Base-by-base conservation (phyloP, 2,797 vertebrate species). In the Ambastaia sidthimunki region DNA sequence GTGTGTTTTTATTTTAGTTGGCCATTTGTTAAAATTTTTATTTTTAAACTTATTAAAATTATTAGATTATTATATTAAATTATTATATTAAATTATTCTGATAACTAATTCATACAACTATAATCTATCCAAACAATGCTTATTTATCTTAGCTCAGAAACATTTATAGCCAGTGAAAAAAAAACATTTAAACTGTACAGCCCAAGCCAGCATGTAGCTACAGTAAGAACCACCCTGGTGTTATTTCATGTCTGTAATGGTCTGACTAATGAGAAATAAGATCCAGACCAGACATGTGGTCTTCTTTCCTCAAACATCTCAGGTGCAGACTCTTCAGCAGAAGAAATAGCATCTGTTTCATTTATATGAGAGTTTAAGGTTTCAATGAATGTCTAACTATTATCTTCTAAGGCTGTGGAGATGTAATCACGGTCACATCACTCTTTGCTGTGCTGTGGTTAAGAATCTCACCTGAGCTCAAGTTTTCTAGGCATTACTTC, bases 401-500 rank as follows among this genome's bases (percentile, higher is more conserved):
- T 76, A 47, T 41, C 57, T 67, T 68, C 47, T 52, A 54, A 76
- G 63, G 34, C 55, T 66, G 63, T 31, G 15, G 16, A 52, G 47
- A 71, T 79, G 41, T 70, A 60, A 79, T 79, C 47, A 37, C 34
- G 55, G 59, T 54, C 59, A 1, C 59, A 72, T 71, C 50, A 48
- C 50, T 80, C 70, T 79, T 71, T 77, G 57, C 74, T 60, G 66
- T 54, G 63, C 74, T 79, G 78, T 72, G 76, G 77, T 73, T 74
- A 50, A 31, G 73, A 59, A n/a, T 82, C 70, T 76, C 80, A 85
- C 80, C 80, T 85, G 80, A 77, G 69, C 63, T 71, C 48, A n/a
- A 76, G 72, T 70, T 78, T 44, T 74, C 50, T 69, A 74, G 71
- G 73, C 78, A 85, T 85, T 80, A 85, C 75, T 77, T 78, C 81